Evolutionary conservation across 2,888 invertebrate genomes (phyloP), one percentile per base, ranked within the genome.

Genomic region (Sabellastarte sp.): DNA sequence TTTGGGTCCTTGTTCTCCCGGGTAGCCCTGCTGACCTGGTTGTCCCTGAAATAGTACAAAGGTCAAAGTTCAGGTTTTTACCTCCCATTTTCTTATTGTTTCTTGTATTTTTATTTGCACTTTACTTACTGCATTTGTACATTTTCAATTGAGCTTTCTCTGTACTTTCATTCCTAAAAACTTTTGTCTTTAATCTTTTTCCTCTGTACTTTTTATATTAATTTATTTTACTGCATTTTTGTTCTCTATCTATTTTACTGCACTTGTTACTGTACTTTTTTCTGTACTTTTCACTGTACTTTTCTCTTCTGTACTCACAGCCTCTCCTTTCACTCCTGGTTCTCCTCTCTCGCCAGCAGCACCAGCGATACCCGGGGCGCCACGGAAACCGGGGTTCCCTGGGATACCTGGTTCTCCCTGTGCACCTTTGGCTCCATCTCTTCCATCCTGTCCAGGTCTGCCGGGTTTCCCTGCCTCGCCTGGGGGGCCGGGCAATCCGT

Each of bases 281-380:
- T n/a, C n/a, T n/a, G n/a, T n/a, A n/a, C n/a, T n/a, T n/a, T n/a
- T n/a, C n/a, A n/a, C n/a, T n/a, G n/a, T n/a, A n/a, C 20, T 3
- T 2, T 24, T 15, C n/a, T 3, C 15, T 20, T 59, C 15, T 32
- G 4, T 24, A 33, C 64, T 32, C 29, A 67, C 67, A 10, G 24
- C 26, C 24, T 68, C 69, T 53, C 69, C 69, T 32, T 69, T 69
- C 20, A 55, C 33, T 26, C 69, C 69, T 5, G 59, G 56, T 5
- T 31, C 52, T 28, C 69, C 69, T 5, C 59, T 51, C n/a, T 31
- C 28, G 20, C 69, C 69, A 24, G 59, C 56, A n/a, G 61, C 2
- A 29, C 69, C 67, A n/a, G 64, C 60, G 24, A 50, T 4, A 4
- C 67, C 67, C 3, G 32, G 55, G 30, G 59, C 56, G 31, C 67